These are phyloP conservation scores for Spilogale gracilis DNA, from an alignment of 2,113 vertebrate genomes.

Conservation along the genomic window DNA sequence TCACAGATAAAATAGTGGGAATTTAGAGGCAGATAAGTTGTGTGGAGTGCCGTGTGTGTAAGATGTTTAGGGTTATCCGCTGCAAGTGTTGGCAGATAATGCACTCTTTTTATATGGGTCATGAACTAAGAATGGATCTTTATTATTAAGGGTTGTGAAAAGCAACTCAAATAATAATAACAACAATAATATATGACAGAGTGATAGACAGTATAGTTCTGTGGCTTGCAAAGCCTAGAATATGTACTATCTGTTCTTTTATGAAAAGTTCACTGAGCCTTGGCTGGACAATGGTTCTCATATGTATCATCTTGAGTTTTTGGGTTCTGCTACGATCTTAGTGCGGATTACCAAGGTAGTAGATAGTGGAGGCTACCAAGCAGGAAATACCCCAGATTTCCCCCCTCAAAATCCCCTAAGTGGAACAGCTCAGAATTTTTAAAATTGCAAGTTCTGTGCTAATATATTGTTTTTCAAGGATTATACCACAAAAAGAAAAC, in stretches of 20 bases:
- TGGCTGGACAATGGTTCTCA: neutral
- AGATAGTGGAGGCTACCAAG: neutral
- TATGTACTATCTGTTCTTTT: neutral
- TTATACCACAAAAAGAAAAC: neutral
- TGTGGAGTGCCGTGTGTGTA: too few relatives aligned
- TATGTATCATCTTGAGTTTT: fast-evolving
- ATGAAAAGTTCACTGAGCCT: neutral
- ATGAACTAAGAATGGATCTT: neutral
- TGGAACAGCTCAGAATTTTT: neutral
- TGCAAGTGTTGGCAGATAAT: neutral
- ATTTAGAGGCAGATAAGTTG: neutral
- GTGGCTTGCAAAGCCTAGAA: neutral
- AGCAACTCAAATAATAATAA: neutral
- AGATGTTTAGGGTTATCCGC: neutral
- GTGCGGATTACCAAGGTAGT: too few relatives aligned
- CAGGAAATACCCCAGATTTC: neutral
- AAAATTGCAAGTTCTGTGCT: neutral
- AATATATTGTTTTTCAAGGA: neutral
- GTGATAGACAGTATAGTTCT: neutral
- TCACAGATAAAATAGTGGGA: neutral
- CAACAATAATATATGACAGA: neutral
- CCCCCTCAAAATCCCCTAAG: neutral
- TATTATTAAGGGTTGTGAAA: neutral
- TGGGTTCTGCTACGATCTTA: neutral
- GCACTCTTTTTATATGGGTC: neutral